Base-by-base conservation (phyloP, 2,888 invertebrate genomes). In the Papilio demoleus region DNA sequence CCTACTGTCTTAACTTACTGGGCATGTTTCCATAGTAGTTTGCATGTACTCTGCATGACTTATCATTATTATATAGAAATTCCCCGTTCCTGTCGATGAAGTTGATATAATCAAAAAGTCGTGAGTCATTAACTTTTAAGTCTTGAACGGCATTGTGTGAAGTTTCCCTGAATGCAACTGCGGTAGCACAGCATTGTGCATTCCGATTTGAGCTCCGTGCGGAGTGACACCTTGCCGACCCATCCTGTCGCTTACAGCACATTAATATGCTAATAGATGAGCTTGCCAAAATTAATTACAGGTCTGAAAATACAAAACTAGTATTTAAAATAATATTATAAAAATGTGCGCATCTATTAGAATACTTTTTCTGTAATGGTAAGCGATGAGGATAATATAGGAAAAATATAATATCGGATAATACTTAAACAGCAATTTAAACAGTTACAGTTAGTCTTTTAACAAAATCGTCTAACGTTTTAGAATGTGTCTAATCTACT, bases 101-200 rank as follows among this genome's bases (percentile, higher is more conserved):
- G 53, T 31, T 53, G 24, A 53, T 27, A 17, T 31, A 53, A 53
- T 24, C 12, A 47, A 47, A 50, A 27, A 53, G 53, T 53, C 53
- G 19, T 40, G n/a, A 66, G 67, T 66, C 38, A 47, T n/a, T 58
- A 60, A 53, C 59, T 71, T 63, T n/a, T 69, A 68, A 73, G 68
- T 72, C 70, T 71, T 75, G 75, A 79, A 80, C 84, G 82, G 82
- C 88, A 87, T 84, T 88, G 90, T 89, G 90, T 87, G 90, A 85
- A 79, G 88, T 90, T 86, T 84, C 81, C 79, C 76, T 72, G 69
- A 45, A 72, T 70, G 70, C 74, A 73, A 74, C 69, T 47, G 70
- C 77, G 80, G 87, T 88, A 87, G 89, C 91, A 89, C 89, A 88
- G 89, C 89, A 90, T 88, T 89, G 91, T 91, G 88, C 90, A 91